A percentile compares a stretch with the other conserved stretches of the same genome.
These are phyloP conservation scores for Hucho hucho DNA, from an alignment of 2,113 vertebrate species.

Conservation along the genomic window DNA sequence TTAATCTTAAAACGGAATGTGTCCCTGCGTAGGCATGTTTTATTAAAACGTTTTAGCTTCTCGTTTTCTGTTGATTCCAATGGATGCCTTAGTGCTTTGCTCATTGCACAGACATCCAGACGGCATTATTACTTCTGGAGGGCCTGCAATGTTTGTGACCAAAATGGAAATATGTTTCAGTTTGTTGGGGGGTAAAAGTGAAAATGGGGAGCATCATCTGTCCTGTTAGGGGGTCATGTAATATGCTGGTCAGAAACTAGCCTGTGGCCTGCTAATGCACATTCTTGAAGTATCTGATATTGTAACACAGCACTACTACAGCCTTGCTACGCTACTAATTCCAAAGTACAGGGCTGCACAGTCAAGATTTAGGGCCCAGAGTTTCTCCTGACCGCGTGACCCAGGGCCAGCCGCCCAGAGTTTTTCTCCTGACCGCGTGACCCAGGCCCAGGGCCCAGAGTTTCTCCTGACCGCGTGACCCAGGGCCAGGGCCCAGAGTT, in stretches of 20 bases:
- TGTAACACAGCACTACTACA: neutral
- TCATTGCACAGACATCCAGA: conserved; percentile 24
- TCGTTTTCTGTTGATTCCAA: conserved; percentile 33
- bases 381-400: no score
- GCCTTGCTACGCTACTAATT: conserved; percentile 4
- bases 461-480: no score
- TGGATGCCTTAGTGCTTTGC: conserved; percentile 33
- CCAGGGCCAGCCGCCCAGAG: no score
- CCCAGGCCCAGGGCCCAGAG: no score
- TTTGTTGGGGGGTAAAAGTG: conserved; percentile 26
- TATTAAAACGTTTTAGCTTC: conserved; percentile 50
- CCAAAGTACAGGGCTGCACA: neutral
- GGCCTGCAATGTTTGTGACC: conserved; percentile 29
- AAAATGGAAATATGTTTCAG: conserved; percentile 8
- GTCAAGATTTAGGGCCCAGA: neutral
- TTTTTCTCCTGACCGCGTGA: no score
- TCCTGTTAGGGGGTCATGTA: conserved; percentile 27
- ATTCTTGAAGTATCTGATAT: conserved; percentile 17
- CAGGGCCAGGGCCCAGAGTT: no score
- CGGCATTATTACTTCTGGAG: conserved; percentile 51
- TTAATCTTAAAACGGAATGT: conserved; percentile 51
- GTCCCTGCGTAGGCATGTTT: conserved; percentile 50
- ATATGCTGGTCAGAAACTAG: conserved; percentile 45
- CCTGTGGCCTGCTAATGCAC: conserved; percentile 41
- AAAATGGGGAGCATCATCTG: conserved; percentile 41